Conservation (phyloP, 37 sponge, comb jelly and placozoan species). For the Halisarca cf. caerulea region DNA sequence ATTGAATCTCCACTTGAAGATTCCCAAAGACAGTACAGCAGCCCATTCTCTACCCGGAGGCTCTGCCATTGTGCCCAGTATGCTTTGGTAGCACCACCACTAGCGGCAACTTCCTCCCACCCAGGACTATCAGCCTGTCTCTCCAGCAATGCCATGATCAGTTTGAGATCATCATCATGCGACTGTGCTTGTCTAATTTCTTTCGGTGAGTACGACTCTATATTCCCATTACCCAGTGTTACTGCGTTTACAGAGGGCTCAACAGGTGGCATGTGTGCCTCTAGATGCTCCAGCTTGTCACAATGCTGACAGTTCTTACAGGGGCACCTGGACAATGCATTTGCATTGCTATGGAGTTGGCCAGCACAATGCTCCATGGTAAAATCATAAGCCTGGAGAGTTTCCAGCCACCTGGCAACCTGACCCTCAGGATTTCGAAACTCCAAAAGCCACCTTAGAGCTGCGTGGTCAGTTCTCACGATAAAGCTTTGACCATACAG, state of each 20-base stretch:
- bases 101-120: constrained; percentile 2
- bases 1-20: no score
- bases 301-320: constrained; percentile 22
- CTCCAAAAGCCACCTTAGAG: neutral
- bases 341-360: constrained; percentile 5
- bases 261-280: neutral
- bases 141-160: neutral
- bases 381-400: constrained; percentile 11
- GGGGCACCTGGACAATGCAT: neutral
- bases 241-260: neutral
- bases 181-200: constrained; percentile 10
- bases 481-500: constrained; percentile 11
- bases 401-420: constrained; percentile 34
- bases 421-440: constrained; percentile 7
- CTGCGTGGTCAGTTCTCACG: constrained; percentile 22
- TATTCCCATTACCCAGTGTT: neutral
- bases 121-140: neutral
- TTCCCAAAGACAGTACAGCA: no score
- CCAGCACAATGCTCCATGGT: constrained; percentile 18
- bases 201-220: neutral
- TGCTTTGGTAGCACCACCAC: neutral
- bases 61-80: constrained; percentile 26
- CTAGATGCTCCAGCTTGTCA: constrained; percentile 5
- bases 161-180: neutral
- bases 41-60: neutral